Base-by-base conservation (phyloP, 2,797 vertebrate genomes). In the Pristis pectinata region DNA sequence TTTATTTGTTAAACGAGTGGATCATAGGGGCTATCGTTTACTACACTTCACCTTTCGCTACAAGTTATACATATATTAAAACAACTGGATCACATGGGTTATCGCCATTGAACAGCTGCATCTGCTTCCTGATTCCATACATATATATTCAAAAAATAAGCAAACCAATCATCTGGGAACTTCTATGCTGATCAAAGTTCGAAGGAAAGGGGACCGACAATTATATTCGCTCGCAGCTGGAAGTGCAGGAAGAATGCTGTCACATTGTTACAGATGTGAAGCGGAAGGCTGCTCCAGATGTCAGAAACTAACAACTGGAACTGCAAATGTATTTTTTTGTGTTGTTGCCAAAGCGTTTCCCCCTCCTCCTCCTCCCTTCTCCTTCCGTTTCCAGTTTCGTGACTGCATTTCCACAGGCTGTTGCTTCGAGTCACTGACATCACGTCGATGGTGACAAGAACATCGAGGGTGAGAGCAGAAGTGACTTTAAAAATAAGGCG, bases 321-420 rank as follows among this genome's bases (percentile, higher is more conserved):
- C 0, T 0, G 37, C 41, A 44, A 41, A 19, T 80, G 79, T 19
- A 19, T 7, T n/a, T 79, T 83, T 53, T 44, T 64, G 61, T 64
- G 61, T 53, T 85, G 9, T 5, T 56, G 82, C 82, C 49, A 59
- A 34, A 59, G 24, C 27, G 49, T 15, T 15, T 3, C 49, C 37
- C n/a, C 34, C 74, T 1, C 74, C 11, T 30, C 74, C 22, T 19
- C 7, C 79, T 22, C 30, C 34, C 74, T 2, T 34, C 11, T 11
- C 74, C 79, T 64, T 19, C 56, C 61, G 34, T 37, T 61, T 61
- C 13, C 56, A 37, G 30, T 61, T 64, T 61, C 34, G 82, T 37
- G 87, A 91, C n/a, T 64, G 87, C 56, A n/a, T 89, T 89, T 61
- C 56, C 53, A n/a, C 56, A n/a, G 85, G 85, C 53, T 61, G 85